Percentiles rank a stretch among this genome's conserved stretches.
phyloP scores from a whole-genome alignment of 2,888 invertebrate genomes.

The Nemotelus pantherinus region DNA sequence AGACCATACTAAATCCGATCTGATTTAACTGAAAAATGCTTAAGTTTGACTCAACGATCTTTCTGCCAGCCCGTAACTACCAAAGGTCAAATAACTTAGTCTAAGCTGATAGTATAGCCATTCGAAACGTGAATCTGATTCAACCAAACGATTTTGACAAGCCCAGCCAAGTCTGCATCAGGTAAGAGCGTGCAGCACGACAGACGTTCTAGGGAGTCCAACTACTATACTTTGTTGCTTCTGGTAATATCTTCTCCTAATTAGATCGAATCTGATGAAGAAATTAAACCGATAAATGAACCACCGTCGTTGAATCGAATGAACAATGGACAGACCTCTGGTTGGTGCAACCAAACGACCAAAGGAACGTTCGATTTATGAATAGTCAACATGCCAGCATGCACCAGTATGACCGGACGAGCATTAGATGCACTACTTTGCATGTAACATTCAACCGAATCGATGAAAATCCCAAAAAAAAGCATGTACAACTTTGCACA shows the following conservation, averaged over 20 bases:
- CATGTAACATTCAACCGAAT: neutral
- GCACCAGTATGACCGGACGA: neutral
- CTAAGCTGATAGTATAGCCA: neutral
- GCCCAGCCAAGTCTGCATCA: neutral
- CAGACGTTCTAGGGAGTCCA: neutral
- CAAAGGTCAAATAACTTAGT: neutral
- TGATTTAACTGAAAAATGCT: neutral
- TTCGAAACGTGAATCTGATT: constrained; percentile 6
- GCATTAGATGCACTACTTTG: neutral
- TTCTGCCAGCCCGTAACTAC: too few species aligned
- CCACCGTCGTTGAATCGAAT: neutral
- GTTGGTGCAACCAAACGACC: neutral
- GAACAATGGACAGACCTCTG: neutral
- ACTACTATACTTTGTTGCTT: neutral
- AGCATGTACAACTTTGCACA: too few species aligned
- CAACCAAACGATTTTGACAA: constrained; percentile 25
- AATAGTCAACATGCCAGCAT: neutral
- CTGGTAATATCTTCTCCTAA: constrained; percentile 1
- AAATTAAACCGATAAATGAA: neutral
- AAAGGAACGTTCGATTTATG: neutral
- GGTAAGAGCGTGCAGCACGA: neutral
- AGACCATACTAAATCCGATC: too few species aligned
- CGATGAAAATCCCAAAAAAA: neutral
- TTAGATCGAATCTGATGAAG: neutral
- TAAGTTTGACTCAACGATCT: neutral